These are phyloP conservation scores for Agrotis exclamationis DNA, from an alignment of 2,888 invertebrate genomes.

Conservation along the genomic window DNA sequence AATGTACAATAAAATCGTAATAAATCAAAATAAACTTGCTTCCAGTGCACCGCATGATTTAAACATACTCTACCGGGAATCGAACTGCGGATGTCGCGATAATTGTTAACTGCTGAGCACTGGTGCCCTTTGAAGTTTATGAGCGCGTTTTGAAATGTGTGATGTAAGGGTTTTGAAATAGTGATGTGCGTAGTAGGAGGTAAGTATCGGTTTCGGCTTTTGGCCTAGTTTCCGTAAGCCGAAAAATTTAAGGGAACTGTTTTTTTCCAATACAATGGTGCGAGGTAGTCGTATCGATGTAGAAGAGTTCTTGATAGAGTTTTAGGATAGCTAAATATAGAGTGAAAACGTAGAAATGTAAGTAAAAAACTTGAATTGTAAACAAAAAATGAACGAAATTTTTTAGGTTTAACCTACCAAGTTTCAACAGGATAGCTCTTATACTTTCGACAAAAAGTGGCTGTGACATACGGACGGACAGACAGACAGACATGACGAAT, in stretches of 20 bases:
- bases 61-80: slow-evolving; percentile 66
- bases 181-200: slow-evolving; percentile 15
- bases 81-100: slow-evolving; percentile 64
- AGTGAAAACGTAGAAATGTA: no score
- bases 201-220: slow-evolving; percentile 29
- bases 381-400: no score
- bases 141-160: slow-evolving; percentile 20
- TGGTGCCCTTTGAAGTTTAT: slow-evolving; percentile 56
- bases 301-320: no score
- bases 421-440: no score
- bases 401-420: no score
- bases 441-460: no score
- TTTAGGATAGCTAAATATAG: no score
- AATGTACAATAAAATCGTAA: slow-evolving; percentile 46
- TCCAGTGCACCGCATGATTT: slow-evolving; percentile 63
- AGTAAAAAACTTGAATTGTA: no score
- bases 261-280: no score
- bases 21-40: slow-evolving; percentile 61
- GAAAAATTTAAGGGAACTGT: background rate
- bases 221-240: background rate
- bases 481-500: no score
- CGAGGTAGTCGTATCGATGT: no score
- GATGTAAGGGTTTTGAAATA: slow-evolving; percentile 38
- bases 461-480: no score
- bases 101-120: slow-evolving; percentile 61